Base-by-base conservation (phyloP, 2,797 vertebrate genomes). In the Microctenopoma lineatum region DNA sequence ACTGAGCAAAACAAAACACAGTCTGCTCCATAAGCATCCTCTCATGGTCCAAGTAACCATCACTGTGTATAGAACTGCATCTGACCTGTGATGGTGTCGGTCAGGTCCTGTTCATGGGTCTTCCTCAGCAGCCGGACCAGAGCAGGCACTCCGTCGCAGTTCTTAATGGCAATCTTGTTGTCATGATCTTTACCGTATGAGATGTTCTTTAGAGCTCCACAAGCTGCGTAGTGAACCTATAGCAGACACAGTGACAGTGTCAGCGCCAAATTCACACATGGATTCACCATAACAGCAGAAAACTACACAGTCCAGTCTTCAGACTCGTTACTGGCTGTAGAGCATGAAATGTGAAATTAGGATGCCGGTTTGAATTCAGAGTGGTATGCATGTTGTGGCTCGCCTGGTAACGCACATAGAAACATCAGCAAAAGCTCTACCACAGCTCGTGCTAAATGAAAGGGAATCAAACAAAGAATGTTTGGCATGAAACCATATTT, bases 121-220 rank as follows among this genome's bases (percentile, higher is more conserved):
- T 97, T 99, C 57, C 96, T 94, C 79, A 99, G 89, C 67, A 98
- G 92, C 45, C 96, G 89, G 81, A 96, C 88, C 68, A 99, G 91
- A 2, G 96, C 96, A 0, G 96, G 95, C 4, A 99, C 95, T 0
- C 97, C 98, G 0, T 99, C 97, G 26, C 97, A 99, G 92, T 99
- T 98, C 91, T 98, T 99, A 81, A 99, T 97, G 70, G 98, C 97
- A 0, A 98, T 95, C 92, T 99, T 99, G 88, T 99, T 99, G 75
- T 99, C 97, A 32, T 90, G 84, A 86, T 99, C 97, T 70, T 93
- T 96, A 65, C 98, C 97, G 0, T 94, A 99, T 1, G 97, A 99
- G 87, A 99, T 98, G 89, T 99, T 99, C 90, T 98, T 99, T 26
- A 99, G 94, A 0, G 98, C 98, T 1, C 98, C 98, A 0, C 97